Evolutionary conservation across 2,888 invertebrate species (phyloP).

Genomic region (Opisthograptis luteolata): DNA sequence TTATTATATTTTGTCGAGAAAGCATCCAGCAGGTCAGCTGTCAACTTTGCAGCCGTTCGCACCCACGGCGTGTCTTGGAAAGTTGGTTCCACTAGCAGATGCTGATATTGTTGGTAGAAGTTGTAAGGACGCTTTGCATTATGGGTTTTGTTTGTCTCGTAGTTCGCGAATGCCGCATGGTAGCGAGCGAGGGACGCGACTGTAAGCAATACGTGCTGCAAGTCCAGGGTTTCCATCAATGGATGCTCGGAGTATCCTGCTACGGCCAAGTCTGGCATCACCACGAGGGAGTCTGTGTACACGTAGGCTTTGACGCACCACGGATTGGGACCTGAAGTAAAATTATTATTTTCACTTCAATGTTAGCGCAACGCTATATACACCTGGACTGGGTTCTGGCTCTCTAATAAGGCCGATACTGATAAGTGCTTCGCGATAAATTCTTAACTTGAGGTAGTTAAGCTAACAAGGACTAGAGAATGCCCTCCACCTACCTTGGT

Average conservation of each 20-base stretch:
- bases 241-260: conserved; percentile 56
- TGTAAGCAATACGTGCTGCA: conserved; percentile 51
- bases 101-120: conserved; percentile 47
- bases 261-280: conserved; percentile 64
- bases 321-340: conserved; percentile 49
- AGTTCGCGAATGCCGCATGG: conserved; percentile 66
- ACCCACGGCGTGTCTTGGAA: conserved; percentile 61
- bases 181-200: conserved; percentile 59
- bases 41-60: conserved; percentile 58
- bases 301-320: conserved; percentile 62
- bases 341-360: too few species aligned
- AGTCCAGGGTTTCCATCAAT: conserved; percentile 49
- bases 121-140: conserved; percentile 40
- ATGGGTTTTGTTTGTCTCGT: conserved; percentile 49
- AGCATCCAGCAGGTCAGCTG: conserved; percentile 51
- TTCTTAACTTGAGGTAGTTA: too few species aligned
- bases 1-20: conserved; percentile 54
- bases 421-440: too few species aligned
- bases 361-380: too few species aligned
- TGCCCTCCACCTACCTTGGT: too few species aligned
- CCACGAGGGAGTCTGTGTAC: conserved; percentile 57
- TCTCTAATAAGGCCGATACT: too few species aligned
- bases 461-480: too few species aligned
- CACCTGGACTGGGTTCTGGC: too few species aligned
- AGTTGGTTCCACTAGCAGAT: conserved; percentile 52